Evolutionary conservation across 1,140 invertebrate species (phyloP), one percentile per base, ranked within the genome.

Genomic region (Acyrthosiphon pisum): DNA sequence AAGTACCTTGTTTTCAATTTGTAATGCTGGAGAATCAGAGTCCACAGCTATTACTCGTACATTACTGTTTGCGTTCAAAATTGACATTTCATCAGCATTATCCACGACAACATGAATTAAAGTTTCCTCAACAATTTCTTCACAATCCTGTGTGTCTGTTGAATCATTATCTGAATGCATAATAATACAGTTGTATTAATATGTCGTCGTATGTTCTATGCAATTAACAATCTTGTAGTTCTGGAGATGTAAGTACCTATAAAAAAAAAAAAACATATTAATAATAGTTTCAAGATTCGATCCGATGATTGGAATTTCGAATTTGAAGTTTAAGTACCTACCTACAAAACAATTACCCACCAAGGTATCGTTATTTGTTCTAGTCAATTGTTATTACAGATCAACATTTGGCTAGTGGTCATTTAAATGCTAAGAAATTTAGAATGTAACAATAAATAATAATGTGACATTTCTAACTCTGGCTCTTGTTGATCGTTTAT

Each of bases 1-100:
- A 76, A 1, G 76, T 48, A 92, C 91, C n/a, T 92, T 83, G 22
- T 92, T 92, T 81, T 92, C 60, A 6, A 92, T 81, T 37, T 92
- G 68, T 26, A 92, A 50, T 20, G n/a, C 44, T 22, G 91, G 91
- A 50, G 68, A 53, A 23, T 92, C 76, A 11, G 91, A 81, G 1
- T 92, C 76, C 0, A 92, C 7, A 0, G 44, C 91, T 7, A 50
- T 37, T 22, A 92, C 7, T 26, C 91, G 91, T 6, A 48, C 91
- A 50, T 92, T 92, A 23, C 91, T 92, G 35, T 92, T 81, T 18
- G 9, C 3, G n/a, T 92, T 92, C 23, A 92, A 46, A 23, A 3
- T 35, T 22, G 44, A 48, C 4, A 92, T 26, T 23, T 92, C 91
- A 4, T 92, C 60, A 7, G 91, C 76, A 35, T 92, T 53, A 48